Base-by-base conservation (phyloP, 2,888 invertebrate species). In the Nyleta sp. region DNA sequence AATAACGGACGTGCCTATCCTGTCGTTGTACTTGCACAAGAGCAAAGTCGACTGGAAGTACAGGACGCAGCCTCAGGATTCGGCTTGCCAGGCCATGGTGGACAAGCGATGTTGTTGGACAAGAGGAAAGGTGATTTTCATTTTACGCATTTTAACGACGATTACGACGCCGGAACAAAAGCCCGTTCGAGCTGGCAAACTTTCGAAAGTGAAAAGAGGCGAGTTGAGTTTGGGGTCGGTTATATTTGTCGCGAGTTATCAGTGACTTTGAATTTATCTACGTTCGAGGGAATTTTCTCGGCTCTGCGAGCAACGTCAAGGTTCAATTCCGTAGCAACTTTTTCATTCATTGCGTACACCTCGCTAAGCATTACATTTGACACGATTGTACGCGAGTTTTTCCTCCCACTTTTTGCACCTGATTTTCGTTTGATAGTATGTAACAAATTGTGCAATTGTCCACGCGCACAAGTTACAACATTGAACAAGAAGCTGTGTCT, bases 1-100 rank as follows among this genome's bases (percentile, higher is more conserved):
- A 87, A 95, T 96, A 52, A 95, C 96, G 0, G 97, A 97, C 88
- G 96, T 97, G 2, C 97, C 97, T 0, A 92, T 96, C 53, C 91
- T 97, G n/a, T 97, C 97, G 42, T 89, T 97, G 48, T 97, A 96
- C 90, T 92, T 97, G 85, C 97, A 97, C 90, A 96, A 96, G 86
- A 97, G 97, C 88, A 96, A 96, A 92, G 89, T 97, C 85, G 97
- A 97, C 90, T 97, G 97, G 97, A 96, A 96, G 85, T 97, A 96
- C 91, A 95, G 96, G 82, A 95, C 97, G 0, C 96, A 97, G 89
- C 95, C 97, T 0, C 96, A 96, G 91, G 92, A 93, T 48, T 93
- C 95, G 0, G 97, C 97, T 0, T 97, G 97, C 82, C 95, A 96
- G 88, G 97, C 96, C 0, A 96, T 97, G 96, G 92, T 94, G 62